Percentiles rank a stretch among this genome's conserved stretches.
Conservation (phyloP, 37 sponge, comb jelly and placozoan genomes). For the Cliona cf. orientalis region DNA sequence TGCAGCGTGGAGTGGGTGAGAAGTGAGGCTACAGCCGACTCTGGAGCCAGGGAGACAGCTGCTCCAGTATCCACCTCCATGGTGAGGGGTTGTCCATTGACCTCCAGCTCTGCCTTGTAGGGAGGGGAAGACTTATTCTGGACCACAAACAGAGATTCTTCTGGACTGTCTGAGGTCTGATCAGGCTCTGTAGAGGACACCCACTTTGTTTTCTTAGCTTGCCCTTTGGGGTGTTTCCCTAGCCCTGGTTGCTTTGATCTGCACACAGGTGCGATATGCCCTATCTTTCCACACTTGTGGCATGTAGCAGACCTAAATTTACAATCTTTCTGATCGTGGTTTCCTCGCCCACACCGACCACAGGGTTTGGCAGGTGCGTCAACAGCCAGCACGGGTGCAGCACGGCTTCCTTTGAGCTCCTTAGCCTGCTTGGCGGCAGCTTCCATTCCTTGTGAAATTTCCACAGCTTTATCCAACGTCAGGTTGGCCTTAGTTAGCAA, state of each 20-base stretch:
- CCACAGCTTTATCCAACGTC: background rate
- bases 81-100: background rate
- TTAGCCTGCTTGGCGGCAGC: no score
- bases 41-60: slow-evolving; percentile 1
- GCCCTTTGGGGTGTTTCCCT: background rate
- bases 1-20: background rate
- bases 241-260: background rate
- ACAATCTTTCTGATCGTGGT: background rate
- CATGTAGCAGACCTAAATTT: background rate
- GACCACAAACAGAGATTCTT: no score
- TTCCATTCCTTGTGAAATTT: slow-evolving; percentile 4
- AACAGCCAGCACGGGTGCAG: no score
- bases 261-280: slow-evolving; percentile 32
- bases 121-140: no score
- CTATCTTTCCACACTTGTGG: slow-evolving; percentile 18
- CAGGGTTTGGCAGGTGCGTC: background rate
- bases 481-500: background rate
- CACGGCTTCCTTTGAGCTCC: no score
- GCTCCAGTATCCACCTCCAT: slow-evolving; percentile 17
- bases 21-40: background rate
- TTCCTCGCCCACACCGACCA: background rate
- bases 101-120: background rate
- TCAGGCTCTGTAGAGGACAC: no score
- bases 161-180: no score
- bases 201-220: no score